Percentiles rank a stretch among this genome's conserved stretches.
These are phyloP conservation scores for Macropis europaea DNA, from an alignment of 2,888 invertebrate genomes.

Conservation along the genomic window DNA sequence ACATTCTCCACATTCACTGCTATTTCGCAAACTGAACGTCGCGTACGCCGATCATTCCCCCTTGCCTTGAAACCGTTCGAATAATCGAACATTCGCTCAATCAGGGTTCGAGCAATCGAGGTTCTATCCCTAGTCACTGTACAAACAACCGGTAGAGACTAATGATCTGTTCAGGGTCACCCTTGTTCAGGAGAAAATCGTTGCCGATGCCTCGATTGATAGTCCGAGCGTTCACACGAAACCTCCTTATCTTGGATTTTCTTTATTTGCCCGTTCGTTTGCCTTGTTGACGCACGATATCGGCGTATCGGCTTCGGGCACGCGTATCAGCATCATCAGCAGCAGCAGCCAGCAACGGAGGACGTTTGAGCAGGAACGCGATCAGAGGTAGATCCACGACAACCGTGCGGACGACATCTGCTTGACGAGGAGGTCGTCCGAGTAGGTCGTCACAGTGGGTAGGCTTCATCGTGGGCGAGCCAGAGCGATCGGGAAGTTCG, in stretches of 20 bases:
- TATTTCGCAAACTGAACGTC: too few species aligned
- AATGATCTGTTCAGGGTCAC: too few species aligned
- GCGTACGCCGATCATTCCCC: too few species aligned
- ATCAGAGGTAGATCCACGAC: constrained; percentile 33
- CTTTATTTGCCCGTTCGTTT: constrained; percentile 71
- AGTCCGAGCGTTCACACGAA: constrained; percentile 20
- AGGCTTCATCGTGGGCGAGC: constrained; percentile 53
- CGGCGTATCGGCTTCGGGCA: constrained; percentile 74
- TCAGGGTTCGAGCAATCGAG: too few species aligned
- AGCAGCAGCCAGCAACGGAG: constrained; percentile 9
- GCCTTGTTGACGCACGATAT: constrained; percentile 76
- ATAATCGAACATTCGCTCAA: too few species aligned
- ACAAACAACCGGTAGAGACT: too few species aligned
- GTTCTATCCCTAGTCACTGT: too few species aligned
- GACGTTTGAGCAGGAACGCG: constrained; percentile 5
- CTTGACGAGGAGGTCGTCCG: constrained; percentile 38
- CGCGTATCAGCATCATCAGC: constrained; percentile 55
- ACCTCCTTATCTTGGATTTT: constrained; percentile 55
- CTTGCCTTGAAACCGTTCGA: too few species aligned
- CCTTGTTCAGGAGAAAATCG: background rate
- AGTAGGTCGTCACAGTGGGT: constrained; percentile 49
- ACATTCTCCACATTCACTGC: too few species aligned
- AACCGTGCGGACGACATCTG: constrained; percentile 30
- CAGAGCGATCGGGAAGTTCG: constrained; percentile 52
- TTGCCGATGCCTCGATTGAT: constrained; percentile 45